Base-by-base conservation (phyloP, 2,888 invertebrate species). In the Eristalis arbustorum region DNA sequence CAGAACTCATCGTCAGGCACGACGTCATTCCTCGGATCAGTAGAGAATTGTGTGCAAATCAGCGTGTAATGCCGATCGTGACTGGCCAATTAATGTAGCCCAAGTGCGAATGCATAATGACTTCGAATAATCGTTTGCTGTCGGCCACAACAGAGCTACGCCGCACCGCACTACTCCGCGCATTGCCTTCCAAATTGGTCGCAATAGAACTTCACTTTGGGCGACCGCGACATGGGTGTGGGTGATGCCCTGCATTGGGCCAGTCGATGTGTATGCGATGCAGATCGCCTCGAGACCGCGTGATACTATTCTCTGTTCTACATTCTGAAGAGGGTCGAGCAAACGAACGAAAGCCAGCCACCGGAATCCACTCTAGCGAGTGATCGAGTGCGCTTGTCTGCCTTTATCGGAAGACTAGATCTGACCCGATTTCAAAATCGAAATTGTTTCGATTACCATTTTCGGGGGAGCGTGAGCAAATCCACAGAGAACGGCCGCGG, bases 381-480 rank as follows among this genome's bases (percentile, higher is more conserved):
- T 67, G 76, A 82, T 82, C 76, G 67, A 56, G 37, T 23, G 14
- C 37, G 61, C 64, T 71, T 31, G 66, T 71, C 49, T 13, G 22
- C 56, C 61, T 67, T 18, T 76, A 82, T 82, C 76, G 76, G 49
- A 57, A 28, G 66, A 67, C 61, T 76, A 71, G 62, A 82, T 82
- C 82, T 82, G 82, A 72, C 76, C 82, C 23, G 71, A 82, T 82
- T 82, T 82, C 66, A 57, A 80, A 80, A 74, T 68, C 68, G 59
- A 18, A 75, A 71, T 49, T 61, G 71, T 61, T 75, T 66, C 49
- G 71, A 64, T 71, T 71, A 49, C 49, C 49, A 49, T 71, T 66
- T 66, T 37, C 0, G 31, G 42, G 18, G 49, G 49, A 6, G 49
- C n/a, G 49, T 49, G 49, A 49, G 18, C 59, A 3, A 18, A 14